Conservation (phyloP, 2,888 invertebrate species). For the Cantharis nigra region DNA sequence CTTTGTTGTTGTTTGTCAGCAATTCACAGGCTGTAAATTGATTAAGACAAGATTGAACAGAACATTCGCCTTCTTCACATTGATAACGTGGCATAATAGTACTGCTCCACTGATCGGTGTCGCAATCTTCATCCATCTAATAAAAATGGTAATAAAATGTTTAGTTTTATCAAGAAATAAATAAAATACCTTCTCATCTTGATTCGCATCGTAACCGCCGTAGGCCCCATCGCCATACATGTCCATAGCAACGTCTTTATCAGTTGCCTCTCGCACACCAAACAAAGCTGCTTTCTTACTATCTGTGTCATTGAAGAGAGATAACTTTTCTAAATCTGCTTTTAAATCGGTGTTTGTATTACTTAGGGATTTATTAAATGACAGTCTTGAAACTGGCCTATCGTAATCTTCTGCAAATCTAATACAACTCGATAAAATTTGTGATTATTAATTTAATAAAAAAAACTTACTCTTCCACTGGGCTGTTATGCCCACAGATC, state of each 20-base stretch:
- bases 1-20: constrained; percentile 90
- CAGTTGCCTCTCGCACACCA: not conserved
- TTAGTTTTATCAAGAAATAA: not conserved
- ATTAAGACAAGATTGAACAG: constrained; percentile 86
- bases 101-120: constrained; percentile 43
- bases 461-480: constrained; percentile 47
- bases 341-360: constrained; percentile 50
- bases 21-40: constrained; percentile 91
- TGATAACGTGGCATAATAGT: constrained; percentile 67
- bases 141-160: constrained; percentile 3
- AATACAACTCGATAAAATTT: constrained; percentile 5
- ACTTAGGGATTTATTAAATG: constrained; percentile 41
- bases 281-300: constrained; percentile 39
- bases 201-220: constrained; percentile 40
- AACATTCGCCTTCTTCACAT: constrained; percentile 78
- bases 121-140: constrained; percentile 52
- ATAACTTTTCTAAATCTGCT: constrained; percentile 51
- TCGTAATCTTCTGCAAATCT: constrained; percentile 41
- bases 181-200: constrained; percentile 47
- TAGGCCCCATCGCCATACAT: constrained; percentile 44
- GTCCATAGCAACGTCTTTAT: constrained; percentile 30
- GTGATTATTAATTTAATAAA: not conserved
- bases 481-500: constrained; percentile 44
- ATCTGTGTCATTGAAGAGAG: constrained; percentile 49
- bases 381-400: constrained; percentile 51